A percentile compares a stretch with the other conserved stretches of the same genome.
Evolutionary conservation across 2,888 invertebrate species (phyloP).

Genomic region (Gisinianus flammeolus): DNA sequence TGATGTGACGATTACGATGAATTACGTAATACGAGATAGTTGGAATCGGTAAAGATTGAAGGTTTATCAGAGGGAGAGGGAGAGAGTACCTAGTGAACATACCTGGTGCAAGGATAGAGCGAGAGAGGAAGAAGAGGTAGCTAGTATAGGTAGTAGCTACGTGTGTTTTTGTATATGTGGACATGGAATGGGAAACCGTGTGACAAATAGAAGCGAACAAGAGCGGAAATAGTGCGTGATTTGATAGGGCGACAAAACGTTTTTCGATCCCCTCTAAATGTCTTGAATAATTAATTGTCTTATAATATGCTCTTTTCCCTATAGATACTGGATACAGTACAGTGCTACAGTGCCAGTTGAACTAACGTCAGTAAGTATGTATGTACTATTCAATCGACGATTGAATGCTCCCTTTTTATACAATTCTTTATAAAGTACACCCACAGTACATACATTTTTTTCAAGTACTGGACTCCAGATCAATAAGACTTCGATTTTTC

Average conservation of each 20-base stretch:
- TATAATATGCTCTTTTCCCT: neutral
- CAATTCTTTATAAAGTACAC: too few species aligned
- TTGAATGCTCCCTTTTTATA: too few species aligned
- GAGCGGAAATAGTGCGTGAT: slow-evolving; percentile 46
- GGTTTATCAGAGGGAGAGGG: neutral
- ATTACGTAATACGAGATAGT: slow-evolving; percentile 28
- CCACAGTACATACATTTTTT: too few species aligned
- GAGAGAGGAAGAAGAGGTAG: neutral
- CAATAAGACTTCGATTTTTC: slow-evolving; percentile 44
- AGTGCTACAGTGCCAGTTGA: too few species aligned
- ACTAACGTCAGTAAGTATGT: too few species aligned
- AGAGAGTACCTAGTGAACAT: neutral
- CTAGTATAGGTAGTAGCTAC: neutral
- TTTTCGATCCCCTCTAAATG: slow-evolving; percentile 45
- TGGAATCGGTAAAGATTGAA: slow-evolving; percentile 27
- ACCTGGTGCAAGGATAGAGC: slow-evolving; percentile 1
- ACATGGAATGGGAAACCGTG: slow-evolving; percentile 8
- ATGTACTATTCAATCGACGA: too few species aligned
- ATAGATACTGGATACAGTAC: too few species aligned
- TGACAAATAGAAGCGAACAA: slow-evolving; percentile 28
- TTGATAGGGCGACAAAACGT: slow-evolving; percentile 49
- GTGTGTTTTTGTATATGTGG: too few species aligned
- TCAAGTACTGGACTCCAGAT: slow-evolving; percentile 37
- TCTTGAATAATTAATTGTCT: slow-evolving; percentile 46
- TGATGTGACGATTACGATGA: slow-evolving; percentile 7